These are phyloP conservation scores for Brachypteracias leptosomus DNA, from an alignment of 2,113 vertebrate genomes.

Conservation along the genomic window DNA sequence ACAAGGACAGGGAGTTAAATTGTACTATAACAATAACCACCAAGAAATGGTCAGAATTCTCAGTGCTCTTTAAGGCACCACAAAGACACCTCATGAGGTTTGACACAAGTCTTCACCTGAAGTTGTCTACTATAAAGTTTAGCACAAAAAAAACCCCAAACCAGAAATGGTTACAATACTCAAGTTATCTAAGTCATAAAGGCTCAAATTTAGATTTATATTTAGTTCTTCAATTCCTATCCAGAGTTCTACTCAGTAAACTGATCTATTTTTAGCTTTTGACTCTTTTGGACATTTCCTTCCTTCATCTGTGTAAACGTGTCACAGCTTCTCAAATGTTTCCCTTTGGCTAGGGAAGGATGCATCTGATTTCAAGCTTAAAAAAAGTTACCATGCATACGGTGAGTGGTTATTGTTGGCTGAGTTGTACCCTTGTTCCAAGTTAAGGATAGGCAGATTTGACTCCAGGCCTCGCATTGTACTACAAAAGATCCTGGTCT, in stretches of 20 bases:
- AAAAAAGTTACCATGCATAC: not conserved
- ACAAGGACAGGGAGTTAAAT: not conserved
- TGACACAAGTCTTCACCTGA: not conserved
- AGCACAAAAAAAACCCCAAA: not conserved
- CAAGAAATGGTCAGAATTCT: not conserved
- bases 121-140: not conserved
- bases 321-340: slow-evolving; percentile 60
- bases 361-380: slow-evolving; percentile 47
- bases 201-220: slow-evolving; percentile 38
- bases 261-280: slow-evolving; percentile 54
- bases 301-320: slow-evolving; percentile 60
- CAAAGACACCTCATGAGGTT: not conserved
- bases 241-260: slow-evolving; percentile 47
- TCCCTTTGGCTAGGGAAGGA: slow-evolving; percentile 42
- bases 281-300: slow-evolving; percentile 64
- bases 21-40: not conserved
- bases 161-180: not conserved
- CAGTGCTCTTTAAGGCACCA: not conserved
- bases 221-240: slow-evolving; percentile 37
- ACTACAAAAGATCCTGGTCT: not conserved
- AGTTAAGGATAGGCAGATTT: not conserved
- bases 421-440: not conserved
- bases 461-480: not conserved
- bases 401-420: slow-evolving; percentile 5
- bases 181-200: slow-evolving; percentile 26